These are phyloP conservation scores for Azorinus chamasolen DNA, from an alignment of 2,888 invertebrate genomes.

Conservation along the genomic window DNA sequence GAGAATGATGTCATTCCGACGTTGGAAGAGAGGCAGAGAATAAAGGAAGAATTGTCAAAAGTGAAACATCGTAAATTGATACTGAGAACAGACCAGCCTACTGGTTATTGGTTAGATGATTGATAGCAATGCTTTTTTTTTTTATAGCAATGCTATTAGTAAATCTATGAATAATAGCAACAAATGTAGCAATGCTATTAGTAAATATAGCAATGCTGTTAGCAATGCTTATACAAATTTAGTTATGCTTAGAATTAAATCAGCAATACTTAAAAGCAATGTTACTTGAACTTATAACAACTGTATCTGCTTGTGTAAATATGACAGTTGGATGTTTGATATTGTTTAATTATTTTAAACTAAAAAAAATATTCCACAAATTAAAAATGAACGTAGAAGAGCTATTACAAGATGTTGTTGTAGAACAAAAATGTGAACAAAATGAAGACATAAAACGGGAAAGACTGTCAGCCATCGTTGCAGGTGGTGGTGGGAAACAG, in stretches of 20 bases:
- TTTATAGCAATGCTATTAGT: neutral
- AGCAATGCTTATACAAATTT: slow-evolving; percentile 8
- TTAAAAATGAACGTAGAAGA: slow-evolving; percentile 50
- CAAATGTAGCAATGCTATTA: slow-evolving; percentile 13
- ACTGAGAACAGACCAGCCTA: slow-evolving; percentile 36
- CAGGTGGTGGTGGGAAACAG: slow-evolving; percentile 40
- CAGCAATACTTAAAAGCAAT: slow-evolving; percentile 28
- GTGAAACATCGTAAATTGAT: slow-evolving; percentile 45
- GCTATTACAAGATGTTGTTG: slow-evolving; percentile 22
- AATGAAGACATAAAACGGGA: slow-evolving; percentile 37
- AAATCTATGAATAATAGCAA: slow-evolving; percentile 6
- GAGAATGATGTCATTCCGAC: slow-evolving; percentile 62
- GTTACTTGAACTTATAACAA: slow-evolving; percentile 37
- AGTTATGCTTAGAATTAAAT: slow-evolving; percentile 30
- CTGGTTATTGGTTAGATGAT: slow-evolving; percentile 12
- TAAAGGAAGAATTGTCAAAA: slow-evolving; percentile 42
- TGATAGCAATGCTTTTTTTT: slow-evolving; percentile 9
- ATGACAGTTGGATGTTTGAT: slow-evolving; percentile 38
- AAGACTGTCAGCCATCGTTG: slow-evolving; percentile 49
- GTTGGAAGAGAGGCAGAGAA: slow-evolving; percentile 41
- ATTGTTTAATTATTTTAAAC: slow-evolving; percentile 39
- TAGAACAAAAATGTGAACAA: slow-evolving; percentile 15
- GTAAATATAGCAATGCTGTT: slow-evolving; percentile 14
- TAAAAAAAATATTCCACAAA: slow-evolving; percentile 37
- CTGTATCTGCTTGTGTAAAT: slow-evolving; percentile 26